A percentile compares a stretch with the other conserved stretches of the same genome.
Evolutionary conservation across 1,140 invertebrate species (phyloP).

Genomic region (Anadara kagoshimensis): DNA sequence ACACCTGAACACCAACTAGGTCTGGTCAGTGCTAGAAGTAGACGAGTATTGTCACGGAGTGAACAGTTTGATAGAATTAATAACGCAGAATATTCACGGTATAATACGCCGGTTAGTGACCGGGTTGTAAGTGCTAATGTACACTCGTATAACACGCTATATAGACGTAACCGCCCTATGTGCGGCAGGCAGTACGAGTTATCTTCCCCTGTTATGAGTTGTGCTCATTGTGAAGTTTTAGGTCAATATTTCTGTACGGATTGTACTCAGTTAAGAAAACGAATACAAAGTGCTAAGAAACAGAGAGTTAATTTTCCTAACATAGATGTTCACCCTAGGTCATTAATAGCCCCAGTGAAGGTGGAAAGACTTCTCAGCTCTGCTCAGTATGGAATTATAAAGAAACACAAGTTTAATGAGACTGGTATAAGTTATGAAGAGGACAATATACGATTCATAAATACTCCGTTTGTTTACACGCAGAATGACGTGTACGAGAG

Average conservation of each 20-base stretch:
- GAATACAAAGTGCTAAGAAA: slow-evolving; percentile 27
- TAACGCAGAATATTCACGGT: slow-evolving; percentile 43
- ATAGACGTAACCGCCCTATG: slow-evolving; percentile 15
- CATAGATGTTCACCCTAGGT: slow-evolving; percentile 46
- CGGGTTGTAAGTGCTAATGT: slow-evolving; percentile 42
- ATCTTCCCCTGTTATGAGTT: slow-evolving; percentile 9
- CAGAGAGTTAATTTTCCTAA: slow-evolving; percentile 44
- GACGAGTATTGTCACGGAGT: slow-evolving; percentile 30
- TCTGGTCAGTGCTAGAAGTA: not conserved
- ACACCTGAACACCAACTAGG: not conserved
- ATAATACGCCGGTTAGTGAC: slow-evolving; percentile 34
- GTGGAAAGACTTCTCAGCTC: slow-evolving; percentile 41
- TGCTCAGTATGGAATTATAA: no score
- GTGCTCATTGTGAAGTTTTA: slow-evolving; percentile 48
- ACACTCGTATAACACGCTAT: slow-evolving; percentile 11
- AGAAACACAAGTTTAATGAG: slow-evolving; percentile 16
- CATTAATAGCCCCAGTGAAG: slow-evolving; percentile 47
- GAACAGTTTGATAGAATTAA: slow-evolving; percentile 42
- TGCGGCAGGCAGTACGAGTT: slow-evolving; percentile 31
- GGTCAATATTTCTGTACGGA: slow-evolving; percentile 47
- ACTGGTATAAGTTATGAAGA: not conserved
- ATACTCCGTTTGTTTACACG: not conserved
- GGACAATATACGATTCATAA: not conserved
- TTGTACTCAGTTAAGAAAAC: slow-evolving; percentile 39
- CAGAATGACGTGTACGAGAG: slow-evolving; percentile 12